Base-by-base conservation (phyloP, 2,888 invertebrate species). In the Mythimna pallens region DNA sequence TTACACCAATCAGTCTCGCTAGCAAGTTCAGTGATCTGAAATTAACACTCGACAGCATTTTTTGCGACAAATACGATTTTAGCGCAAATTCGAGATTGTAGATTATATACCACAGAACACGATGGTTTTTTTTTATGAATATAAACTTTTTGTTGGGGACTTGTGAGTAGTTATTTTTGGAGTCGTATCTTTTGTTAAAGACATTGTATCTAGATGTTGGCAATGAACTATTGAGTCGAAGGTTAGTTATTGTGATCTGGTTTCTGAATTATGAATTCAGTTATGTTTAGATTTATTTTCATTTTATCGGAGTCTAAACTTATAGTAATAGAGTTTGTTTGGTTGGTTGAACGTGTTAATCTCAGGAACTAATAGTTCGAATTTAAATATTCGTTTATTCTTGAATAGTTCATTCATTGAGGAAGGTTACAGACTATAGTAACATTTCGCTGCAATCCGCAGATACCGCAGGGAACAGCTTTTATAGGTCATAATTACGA, bases 1-100 rank as follows among this genome's bases (percentile, higher is more conserved):
- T 86, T 86, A 72, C 78, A 2, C 47, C 73, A 85, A 86, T 86
- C 85, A 86, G 85, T 81, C 71, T 65, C 85, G 86, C 81, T 65
- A 83, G 65, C 43, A 77, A 80, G 86, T 82, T 86, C 86, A 82
- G 30, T 85, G 86, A 77, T 81, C 86, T 70, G 62, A 72, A 71
- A 79, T 78, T 65, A 85, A 80, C 82, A 74, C 72, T 73, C 72
- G 43, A 20, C 59, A 36, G 20, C 54, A 58, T 71, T 82, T 85
- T 82, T 78, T 78, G 65, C 43, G 57, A 57, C 77, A 76, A 65
- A 74, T 72, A 75, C 40, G 63, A 81, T 75, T 79, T 73, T 63
- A 76, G 67, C 84, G 81, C 67, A 76, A 80, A 69, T 77, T 75
- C 47, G 52, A 84, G 81, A 82, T 82, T 47, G 69, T 70, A 83